Evolutionary conservation across 2,888 invertebrate genomes (phyloP).

Genomic region (Cheilosia vulpina): DNA sequence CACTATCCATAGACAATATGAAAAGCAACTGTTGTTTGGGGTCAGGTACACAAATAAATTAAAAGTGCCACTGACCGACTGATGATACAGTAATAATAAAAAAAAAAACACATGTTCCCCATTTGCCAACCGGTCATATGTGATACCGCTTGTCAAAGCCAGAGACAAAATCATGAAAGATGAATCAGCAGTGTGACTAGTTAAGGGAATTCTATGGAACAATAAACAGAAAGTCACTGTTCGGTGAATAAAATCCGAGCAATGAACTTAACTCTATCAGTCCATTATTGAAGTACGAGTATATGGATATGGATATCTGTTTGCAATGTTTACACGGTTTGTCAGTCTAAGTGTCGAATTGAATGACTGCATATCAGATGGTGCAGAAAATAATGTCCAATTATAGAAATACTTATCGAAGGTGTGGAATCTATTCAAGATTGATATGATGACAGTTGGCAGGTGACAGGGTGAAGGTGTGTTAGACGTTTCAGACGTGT

Average conservation of each 20-base stretch:
- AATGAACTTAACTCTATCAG: constrained; percentile 24
- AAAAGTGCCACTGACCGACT: constrained; percentile 16
- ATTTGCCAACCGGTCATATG: background rate
- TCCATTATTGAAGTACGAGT: constrained; percentile 3
- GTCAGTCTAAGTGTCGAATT: constrained; percentile 28
- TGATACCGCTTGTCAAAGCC: background rate
- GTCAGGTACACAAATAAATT: constrained; percentile 14
- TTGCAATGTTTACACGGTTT: constrained; percentile 23
- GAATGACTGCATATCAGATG: constrained; percentile 23
- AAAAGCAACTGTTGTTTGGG: background rate
- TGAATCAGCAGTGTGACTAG: constrained; percentile 24
- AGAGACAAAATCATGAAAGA: constrained; percentile 5
- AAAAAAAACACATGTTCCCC: background rate
- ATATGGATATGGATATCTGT: background rate
- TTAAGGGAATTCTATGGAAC: constrained; percentile 23
- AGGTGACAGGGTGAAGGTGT: background rate
- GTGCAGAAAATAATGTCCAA: constrained; percentile 17
- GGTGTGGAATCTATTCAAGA: background rate
- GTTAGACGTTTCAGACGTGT: background rate
- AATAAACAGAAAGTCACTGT: constrained; percentile 31
- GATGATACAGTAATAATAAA: background rate
- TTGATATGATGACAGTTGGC: background rate
- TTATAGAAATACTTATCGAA: background rate
- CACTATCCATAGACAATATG: background rate
- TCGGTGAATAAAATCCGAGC: constrained; percentile 31